phyloP scores from a whole-genome alignment of 1,140 invertebrate species.

The Brachystomella parvula region DNA sequence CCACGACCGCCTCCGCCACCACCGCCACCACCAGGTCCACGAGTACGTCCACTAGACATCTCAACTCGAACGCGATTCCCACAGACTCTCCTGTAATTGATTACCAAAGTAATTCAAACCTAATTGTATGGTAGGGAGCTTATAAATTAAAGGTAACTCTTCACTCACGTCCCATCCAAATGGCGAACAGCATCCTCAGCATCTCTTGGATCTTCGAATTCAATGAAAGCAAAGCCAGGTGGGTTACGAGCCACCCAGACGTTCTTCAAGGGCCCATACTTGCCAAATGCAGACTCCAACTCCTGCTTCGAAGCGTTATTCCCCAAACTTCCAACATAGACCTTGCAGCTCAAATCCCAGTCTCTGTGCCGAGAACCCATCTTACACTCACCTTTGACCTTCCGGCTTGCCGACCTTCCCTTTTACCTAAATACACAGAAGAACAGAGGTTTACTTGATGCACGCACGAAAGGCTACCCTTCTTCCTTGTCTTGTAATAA shows the following conservation, averaged over 20 bases:
- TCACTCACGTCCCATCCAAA: constrained; percentile 81
- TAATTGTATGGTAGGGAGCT: background rate
- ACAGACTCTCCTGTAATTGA: constrained; percentile 68
- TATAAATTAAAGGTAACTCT: background rate
- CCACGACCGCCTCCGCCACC: constrained; percentile 38
- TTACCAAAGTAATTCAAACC: constrained; percentile 2
- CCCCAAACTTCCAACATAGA: constrained; percentile 96
- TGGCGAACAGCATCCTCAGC: constrained; percentile 94
- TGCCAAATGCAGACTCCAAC: constrained; percentile 83
- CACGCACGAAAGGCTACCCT: too few relatives aligned
- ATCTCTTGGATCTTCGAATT: constrained; percentile 95
- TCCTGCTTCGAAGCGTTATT: constrained; percentile 84
- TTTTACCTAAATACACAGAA: constrained; percentile 1
- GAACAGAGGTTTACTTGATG: too few relatives aligned
- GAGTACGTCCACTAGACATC: constrained; percentile 75
- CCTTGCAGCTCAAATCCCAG: constrained; percentile 92
- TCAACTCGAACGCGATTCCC: constrained; percentile 73
- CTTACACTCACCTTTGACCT: background rate
- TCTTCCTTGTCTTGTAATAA: too few relatives aligned
- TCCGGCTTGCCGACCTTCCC: too few relatives aligned
- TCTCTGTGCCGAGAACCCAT: constrained; percentile 62
- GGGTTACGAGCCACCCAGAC: constrained; percentile 90
- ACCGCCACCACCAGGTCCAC: constrained; percentile 56
- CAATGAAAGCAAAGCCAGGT: constrained; percentile 65
- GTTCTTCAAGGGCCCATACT: constrained; percentile 89